Evolutionary conservation across 2,797 vertebrate species (phyloP).

Genomic region (Malacoraja senta): DNA sequence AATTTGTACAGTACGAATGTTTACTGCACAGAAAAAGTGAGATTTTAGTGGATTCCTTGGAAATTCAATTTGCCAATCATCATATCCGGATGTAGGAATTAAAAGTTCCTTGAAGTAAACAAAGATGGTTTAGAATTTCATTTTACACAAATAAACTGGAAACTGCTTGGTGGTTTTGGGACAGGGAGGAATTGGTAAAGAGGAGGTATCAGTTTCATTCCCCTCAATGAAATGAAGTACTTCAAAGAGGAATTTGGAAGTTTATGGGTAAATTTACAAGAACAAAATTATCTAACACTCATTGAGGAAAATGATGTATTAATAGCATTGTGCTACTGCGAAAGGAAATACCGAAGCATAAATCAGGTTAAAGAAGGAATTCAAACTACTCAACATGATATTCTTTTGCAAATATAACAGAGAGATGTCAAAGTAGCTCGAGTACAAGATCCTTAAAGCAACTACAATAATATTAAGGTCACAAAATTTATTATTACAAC

Average conservation of each 20-base stretch:
- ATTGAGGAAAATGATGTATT: background rate
- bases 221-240: background rate
- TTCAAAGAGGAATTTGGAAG: no score
- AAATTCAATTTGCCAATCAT: background rate
- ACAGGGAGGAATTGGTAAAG: background rate
- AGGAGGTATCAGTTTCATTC: background rate
- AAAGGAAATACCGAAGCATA: background rate
- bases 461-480: background rate
- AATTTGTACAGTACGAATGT: background rate
- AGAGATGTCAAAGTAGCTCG: background rate
- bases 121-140: background rate
- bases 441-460: background rate
- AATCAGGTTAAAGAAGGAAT: conserved; percentile 3
- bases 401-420: background rate
- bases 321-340: background rate
- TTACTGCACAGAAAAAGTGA: background rate
- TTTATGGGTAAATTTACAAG: background rate
- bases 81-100: background rate
- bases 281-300: background rate
- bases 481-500: background rate
- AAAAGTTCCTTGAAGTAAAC: background rate
- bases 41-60: background rate
- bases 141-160: background rate
- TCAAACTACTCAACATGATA: background rate
- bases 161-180: background rate